Evolutionary conservation across 2,888 invertebrate genomes (phyloP), one percentile per base, ranked within the genome.

Genomic region (Acronicta alni): DNA sequence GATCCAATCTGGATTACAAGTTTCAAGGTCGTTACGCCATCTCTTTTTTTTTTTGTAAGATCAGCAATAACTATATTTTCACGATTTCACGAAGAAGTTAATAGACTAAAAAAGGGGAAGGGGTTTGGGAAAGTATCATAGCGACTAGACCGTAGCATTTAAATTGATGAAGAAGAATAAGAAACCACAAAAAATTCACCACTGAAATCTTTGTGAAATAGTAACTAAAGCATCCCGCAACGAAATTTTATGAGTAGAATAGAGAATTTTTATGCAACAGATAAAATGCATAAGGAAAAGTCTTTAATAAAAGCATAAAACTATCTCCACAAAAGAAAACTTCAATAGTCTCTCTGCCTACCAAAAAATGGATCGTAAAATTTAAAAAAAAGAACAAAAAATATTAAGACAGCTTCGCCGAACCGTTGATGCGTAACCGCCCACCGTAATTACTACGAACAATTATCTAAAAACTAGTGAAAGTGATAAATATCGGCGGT

Each of bases 391-490:
- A 46, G 42, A 43, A 42, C 16, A 14, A 41, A 55, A 57, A 46
- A 23, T 41, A 15, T 18, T 8, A 17, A 54, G 17, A 38, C 35
- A 39, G 37, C 32, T 26, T 32, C 46, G 14, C 59, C 43, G 35
- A 62, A 35, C 52, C 42, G 37, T 44, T 65, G 62, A 63, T 39
- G 52, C 73, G 54, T 39, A 58, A 57, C 57, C 57, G 51, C 51
- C 59, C 47, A 53, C 56, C 42, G 43, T 75, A 70, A 73, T 75
- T 76, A 73, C 67, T 10, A 2, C 38, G 39, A 61, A 35, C 73
- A 76, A 75, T 75, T 73, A 75, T 73, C 70, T 63, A 59, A 75
- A 75, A 71, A 62, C 48, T 16, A 76, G 75, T 70, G 75, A 75
- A 75, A 75, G 75, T 75, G 48, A 54, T 60, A 57, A 67, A 63